Evolutionary conservation across 2,113 vertebrate genomes (phyloP), one percentile per base, ranked within the genome.

Genomic region (Burhinus bistriatus): DNA sequence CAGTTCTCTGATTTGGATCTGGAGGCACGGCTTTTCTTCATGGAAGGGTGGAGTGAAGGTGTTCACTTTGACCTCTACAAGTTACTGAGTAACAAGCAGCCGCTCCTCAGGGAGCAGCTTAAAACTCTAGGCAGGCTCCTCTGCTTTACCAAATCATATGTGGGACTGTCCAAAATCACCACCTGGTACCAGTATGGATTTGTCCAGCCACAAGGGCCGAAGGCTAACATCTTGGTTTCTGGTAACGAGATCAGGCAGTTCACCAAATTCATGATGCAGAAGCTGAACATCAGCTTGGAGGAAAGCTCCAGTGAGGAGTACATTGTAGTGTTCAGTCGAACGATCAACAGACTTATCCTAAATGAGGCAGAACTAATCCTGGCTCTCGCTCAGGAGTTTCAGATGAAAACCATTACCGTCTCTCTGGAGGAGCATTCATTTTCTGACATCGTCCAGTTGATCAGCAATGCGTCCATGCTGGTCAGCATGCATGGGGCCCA

Each of bases 101-200:
- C 99, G 0, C 98, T 99, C 7, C 98, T 99, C 66, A 99, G 98
- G 81, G 98, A 99, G 13, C 99, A 99, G 96, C 98, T 99, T 27
- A 98, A 97, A 97, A 98, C 98, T 70, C 98, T 99, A 83, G 99
- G 99, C 64, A 99, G 99, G 78, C 98, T 99, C 17, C 98, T 99
- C 91, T 99, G 99, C 97, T 99, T 99, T 81, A 99, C 99, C 7
- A 99, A 99, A 40, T 99, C 99, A 0, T 99, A 99, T 0, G 98
- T 99, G 69, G 99, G 99, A 12, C 97, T 99, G 72, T 99, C 99
- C 93, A 99, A 99, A 98, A 98, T 98, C 98, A 99, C 99, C 62
- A 99, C 99, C 34, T 99, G 99, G 99, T 99, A 99, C 97, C 99
- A 99, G 91, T 99, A 99, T 0, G 99, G 99, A 29, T 99, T 99